phyloP scores from a whole-genome alignment of 1,140 invertebrate genomes.

The Drosophila setifemur region DNA sequence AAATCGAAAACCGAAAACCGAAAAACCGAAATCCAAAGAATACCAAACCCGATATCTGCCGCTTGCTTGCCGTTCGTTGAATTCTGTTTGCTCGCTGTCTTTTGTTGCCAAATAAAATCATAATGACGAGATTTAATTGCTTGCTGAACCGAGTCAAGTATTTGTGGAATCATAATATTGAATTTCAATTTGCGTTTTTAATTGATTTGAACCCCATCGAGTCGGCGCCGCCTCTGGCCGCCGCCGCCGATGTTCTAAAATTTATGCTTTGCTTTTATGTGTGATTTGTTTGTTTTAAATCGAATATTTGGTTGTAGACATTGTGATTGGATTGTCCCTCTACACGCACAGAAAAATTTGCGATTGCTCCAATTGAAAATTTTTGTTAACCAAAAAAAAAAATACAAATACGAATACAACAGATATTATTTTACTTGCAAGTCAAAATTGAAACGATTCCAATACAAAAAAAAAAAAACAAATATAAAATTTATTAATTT shows the following conservation, averaged over 20 bases:
- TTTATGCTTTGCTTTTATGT: constrained; percentile 45
- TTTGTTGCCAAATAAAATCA: constrained; percentile 65
- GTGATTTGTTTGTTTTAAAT: constrained; percentile 77
- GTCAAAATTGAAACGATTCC: not conserved
- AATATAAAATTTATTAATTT: not conserved
- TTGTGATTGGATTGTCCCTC: not conserved
- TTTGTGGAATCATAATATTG: constrained; percentile 23
- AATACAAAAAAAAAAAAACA: not conserved
- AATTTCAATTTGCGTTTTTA: constrained; percentile 27
- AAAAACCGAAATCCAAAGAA: constrained; percentile 19
- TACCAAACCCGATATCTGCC: constrained; percentile 65
- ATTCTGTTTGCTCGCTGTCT: constrained; percentile 71
- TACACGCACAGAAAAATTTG: not conserved
- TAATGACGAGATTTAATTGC: constrained; percentile 32
- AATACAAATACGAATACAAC: not conserved
- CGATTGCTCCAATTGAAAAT: too few relatives aligned
- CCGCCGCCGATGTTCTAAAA: not conserved
- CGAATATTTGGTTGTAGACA: constrained; percentile 49
- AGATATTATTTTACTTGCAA: too few relatives aligned
- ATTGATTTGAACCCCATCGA: constrained; percentile 14
- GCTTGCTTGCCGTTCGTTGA: constrained; percentile 67
- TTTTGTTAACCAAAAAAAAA: not conserved
- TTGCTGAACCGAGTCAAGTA: constrained; percentile 59
- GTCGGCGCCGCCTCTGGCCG: not conserved
- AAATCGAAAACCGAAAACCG: constrained; percentile 17